Evolutionary conservation across 2,113 vertebrate genomes (phyloP).

Genomic region (Chelonoidis abingdonii): DNA sequence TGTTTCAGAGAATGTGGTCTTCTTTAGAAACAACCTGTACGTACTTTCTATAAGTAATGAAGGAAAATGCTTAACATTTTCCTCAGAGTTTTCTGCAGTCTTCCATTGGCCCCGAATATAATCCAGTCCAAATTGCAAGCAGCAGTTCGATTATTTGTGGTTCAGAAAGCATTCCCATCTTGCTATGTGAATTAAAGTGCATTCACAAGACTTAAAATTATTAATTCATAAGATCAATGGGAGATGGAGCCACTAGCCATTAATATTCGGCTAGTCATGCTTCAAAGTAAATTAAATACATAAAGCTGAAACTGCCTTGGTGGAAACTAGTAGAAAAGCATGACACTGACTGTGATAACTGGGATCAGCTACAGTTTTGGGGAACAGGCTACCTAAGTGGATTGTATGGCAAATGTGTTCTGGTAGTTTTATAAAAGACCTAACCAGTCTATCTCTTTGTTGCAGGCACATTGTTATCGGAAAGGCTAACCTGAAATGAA

Average conservation of each 20-base stretch:
- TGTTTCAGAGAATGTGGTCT: neutral
- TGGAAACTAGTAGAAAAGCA: constrained; percentile 34
- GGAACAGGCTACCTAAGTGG: neutral
- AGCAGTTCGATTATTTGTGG: neutral
- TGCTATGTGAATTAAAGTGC: neutral
- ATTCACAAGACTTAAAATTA: constrained; percentile 27
- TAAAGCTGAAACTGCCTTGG: neutral
- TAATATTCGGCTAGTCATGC: constrained; percentile 17
- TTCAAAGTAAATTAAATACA: constrained; percentile 42
- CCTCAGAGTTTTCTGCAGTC: neutral
- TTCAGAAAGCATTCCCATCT: constrained; percentile 27
- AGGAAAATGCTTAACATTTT: neutral
- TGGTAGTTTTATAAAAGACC: constrained; percentile 7
- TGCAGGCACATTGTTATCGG: neutral
- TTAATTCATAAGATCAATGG: constrained; percentile 36
- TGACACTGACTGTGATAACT: neutral
- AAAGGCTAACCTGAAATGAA: neutral
- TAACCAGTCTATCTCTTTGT: neutral
- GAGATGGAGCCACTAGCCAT: constrained; percentile 10
- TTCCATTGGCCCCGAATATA: neutral
- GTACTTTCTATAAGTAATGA: neutral
- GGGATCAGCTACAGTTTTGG: constrained; percentile 2
- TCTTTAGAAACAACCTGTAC: neutral
- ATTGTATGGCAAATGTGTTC: constrained; percentile 2
- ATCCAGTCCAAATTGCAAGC: neutral